These are phyloP conservation scores for Eulimnadia texana DNA, from an alignment of 1,140 invertebrate genomes.

Conservation along the genomic window DNA sequence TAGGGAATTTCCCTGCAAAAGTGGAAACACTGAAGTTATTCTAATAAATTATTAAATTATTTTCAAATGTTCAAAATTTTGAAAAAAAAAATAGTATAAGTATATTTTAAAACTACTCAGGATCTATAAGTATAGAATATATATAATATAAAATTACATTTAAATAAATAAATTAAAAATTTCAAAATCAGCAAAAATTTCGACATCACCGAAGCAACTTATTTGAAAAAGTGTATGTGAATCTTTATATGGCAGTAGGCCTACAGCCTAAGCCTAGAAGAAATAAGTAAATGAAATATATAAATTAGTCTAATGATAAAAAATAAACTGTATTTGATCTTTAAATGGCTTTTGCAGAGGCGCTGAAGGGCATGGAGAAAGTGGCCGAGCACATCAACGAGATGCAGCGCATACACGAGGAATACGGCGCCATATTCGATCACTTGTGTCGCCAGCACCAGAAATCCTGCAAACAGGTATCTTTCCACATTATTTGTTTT, in stretches of 20 bases:
- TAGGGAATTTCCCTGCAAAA: too few species aligned
- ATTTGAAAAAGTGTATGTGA: too few species aligned
- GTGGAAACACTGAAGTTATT: too few species aligned
- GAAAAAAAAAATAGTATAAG: not conserved
- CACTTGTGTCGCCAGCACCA: constrained; percentile 87
- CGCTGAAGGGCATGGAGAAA: constrained; percentile 91
- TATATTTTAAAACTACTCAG: too few species aligned
- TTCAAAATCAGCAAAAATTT: too few species aligned
- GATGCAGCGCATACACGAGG: constrained; percentile 98
- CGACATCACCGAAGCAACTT: not conserved
- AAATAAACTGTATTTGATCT: not conserved
- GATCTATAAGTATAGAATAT: too few species aligned
- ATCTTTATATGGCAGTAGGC: too few species aligned
- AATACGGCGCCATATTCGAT: constrained; percentile 96
- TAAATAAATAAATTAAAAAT: too few species aligned
- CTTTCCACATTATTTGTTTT: constrained; percentile 9
- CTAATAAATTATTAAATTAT: too few species aligned
- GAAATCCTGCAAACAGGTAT: constrained; percentile 81
- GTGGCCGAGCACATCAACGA: constrained; percentile 99
- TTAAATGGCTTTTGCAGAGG: constrained; percentile 43
- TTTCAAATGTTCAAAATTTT: not conserved
- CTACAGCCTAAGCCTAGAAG: too few species aligned
- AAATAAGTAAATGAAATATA: too few species aligned
- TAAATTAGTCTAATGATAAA: not conserved
- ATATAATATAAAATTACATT: too few species aligned